Evolutionary conservation across 2,113 vertebrate genomes (phyloP).

Genomic region (Epinephelus lanceolatus): DNA sequence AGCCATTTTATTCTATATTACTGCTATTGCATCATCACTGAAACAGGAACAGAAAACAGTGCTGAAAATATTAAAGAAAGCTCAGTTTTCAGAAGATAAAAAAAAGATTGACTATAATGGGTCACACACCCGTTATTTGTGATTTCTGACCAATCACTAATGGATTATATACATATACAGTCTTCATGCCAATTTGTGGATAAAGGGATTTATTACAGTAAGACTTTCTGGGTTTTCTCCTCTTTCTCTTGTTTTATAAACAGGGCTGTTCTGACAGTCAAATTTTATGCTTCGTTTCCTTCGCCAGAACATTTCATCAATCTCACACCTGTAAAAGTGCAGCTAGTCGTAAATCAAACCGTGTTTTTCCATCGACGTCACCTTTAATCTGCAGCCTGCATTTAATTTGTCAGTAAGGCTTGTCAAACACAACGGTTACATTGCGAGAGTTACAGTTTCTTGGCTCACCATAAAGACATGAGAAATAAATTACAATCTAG

Average conservation of each 20-base stretch:
- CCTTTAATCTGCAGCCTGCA: slow-evolving; percentile 1
- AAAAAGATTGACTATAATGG: background rate
- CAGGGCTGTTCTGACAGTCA: background rate
- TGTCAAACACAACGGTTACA: slow-evolving; percentile 20
- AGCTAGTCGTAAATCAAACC: slow-evolving; percentile 29
- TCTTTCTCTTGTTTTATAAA: background rate
- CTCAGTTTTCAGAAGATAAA: background rate
- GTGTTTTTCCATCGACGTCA: slow-evolving; percentile 5
- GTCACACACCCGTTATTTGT: background rate
- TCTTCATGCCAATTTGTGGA: background rate
- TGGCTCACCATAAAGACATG: background rate
- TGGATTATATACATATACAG: background rate
- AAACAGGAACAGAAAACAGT: background rate
- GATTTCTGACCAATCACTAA: background rate
- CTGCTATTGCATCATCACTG: slow-evolving; percentile 17
- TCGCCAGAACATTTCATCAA: slow-evolving; percentile 17
- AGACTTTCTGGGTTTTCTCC: background rate
- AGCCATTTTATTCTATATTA: slow-evolving; percentile 9
- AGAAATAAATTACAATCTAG: slow-evolving; percentile 16
- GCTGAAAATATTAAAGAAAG: slow-evolving; percentile 12
- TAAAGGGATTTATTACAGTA: background rate
- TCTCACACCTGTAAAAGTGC: slow-evolving; percentile 20
- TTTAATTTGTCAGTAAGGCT: slow-evolving; percentile 8
- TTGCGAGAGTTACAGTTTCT: background rate
- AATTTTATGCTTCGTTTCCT: background rate